Evolutionary conservation across 2,888 invertebrate species (phyloP), one percentile per base, ranked within the genome.

Genomic region (Ophion obscuratus): DNA sequence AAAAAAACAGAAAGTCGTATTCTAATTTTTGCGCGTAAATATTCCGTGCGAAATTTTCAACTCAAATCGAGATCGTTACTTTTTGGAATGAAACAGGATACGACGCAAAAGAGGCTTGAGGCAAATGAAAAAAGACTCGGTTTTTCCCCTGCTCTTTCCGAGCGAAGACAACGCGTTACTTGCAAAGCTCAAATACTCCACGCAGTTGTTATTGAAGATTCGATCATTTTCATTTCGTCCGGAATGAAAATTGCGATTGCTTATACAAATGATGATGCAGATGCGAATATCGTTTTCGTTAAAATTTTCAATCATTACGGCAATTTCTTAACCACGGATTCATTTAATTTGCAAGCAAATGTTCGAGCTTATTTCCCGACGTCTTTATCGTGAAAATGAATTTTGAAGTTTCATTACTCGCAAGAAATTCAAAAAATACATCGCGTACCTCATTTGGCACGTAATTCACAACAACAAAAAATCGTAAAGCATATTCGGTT

Each of bases 191-290:
- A 31, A 20, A 20, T 47, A 20, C 6, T n/a, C 24, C 10, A 61
- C 40, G 61, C 31, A 11, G 3, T 17, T 27, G 36, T 31, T 53
- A 53, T 62, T 11, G 44, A 53, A 31, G 1, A 62, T 47, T 47
- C 47, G 36, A 62, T 53, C 62, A n/a, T 79, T 62, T 70, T 71
- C 0, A 59, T 44, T 78, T 44, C n/a, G 20, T 17, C 24, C n/a
- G 11, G 27, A 9, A 44, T 24, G 40, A 1, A 20, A 10, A 53
- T 44, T 20, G 71, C 24, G 20, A 31, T 71, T 70, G 62, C 68
- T 78, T 78, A 53, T 20, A 79, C 79, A 70, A 79, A 20, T 79
- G 70, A 20, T 53, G 11, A n/a, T 2, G 27, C 71, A 79, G 47
- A 47, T 53, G 47, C 10, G 47, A 61, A 67, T 59, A 57, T 61